Evolutionary conservation across 2,113 vertebrate species (phyloP).

Genomic region (Oceanites oceanicus): DNA sequence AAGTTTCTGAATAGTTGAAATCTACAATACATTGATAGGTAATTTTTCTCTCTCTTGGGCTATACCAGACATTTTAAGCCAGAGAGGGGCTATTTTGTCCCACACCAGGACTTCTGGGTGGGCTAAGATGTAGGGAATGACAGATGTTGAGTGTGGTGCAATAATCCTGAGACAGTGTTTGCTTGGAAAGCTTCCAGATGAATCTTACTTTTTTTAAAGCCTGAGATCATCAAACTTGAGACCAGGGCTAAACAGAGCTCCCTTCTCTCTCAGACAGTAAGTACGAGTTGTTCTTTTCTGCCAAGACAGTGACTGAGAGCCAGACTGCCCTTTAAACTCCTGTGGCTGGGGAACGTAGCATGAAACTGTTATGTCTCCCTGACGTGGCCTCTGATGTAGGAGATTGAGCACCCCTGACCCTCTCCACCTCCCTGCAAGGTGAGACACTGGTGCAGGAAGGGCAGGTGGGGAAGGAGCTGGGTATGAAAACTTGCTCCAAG

Average conservation of each 20-base stretch:
- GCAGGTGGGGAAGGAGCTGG: not conserved
- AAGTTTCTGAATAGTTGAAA: not conserved
- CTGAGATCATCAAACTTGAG: not conserved
- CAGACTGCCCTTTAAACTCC: not conserved
- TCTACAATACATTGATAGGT: not conserved
- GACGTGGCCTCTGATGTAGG: fast-evolving
- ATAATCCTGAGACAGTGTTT: not conserved
- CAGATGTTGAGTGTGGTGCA: not conserved
- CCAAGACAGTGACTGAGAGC: not conserved
- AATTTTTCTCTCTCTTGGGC: not conserved
- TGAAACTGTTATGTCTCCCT: not conserved
- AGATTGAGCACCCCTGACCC: not conserved
- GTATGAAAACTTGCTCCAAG: not conserved
- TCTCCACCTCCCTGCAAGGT: not conserved
- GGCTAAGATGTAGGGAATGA: not conserved
- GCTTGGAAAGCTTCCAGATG: not conserved
- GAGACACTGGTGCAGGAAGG: not conserved
- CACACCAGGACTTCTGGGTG: not conserved
- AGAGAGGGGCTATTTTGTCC: not conserved
- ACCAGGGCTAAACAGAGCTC: not conserved
- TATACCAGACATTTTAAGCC: not conserved
- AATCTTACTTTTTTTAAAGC: not conserved
- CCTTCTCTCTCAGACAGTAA: not conserved
- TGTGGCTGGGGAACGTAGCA: fast-evolving
- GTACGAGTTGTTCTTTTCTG: not conserved